phyloP scores from a whole-genome alignment of 2,113 vertebrate genomes.

The Piaya cayana region DNA sequence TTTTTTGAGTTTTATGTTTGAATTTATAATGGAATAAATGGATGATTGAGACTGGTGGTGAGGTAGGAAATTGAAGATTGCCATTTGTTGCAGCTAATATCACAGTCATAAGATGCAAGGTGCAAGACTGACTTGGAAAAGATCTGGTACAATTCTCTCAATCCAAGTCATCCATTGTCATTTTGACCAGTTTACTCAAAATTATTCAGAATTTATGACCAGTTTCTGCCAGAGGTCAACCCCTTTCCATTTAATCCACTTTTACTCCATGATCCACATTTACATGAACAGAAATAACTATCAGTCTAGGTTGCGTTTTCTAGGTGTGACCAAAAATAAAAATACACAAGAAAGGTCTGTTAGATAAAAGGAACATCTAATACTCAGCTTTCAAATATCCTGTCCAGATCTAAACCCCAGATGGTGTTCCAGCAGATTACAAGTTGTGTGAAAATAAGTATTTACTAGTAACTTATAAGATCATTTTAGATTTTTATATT shows the following conservation, averaged over 20 bases:
- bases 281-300: accelerated
- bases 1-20: background rate
- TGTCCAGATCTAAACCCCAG: background rate
- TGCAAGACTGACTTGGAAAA: background rate
- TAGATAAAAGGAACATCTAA: background rate
- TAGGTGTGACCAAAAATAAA: background rate
- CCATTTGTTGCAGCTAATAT: background rate
- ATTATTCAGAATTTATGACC: background rate
- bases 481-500: background rate
- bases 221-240: background rate
- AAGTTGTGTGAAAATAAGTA: background rate
- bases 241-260: background rate
- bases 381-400: background rate
- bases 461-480: background rate
- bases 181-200: background rate
- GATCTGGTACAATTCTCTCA: background rate
- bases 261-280: background rate
- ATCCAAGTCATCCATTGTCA: accelerated
- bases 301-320: background rate
- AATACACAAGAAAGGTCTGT: background rate
- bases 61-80: background rate
- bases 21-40: background rate
- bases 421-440: background rate
- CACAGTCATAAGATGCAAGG: background rate
- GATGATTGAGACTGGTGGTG: background rate